phyloP scores from a whole-genome alignment of 2,797 vertebrate genomes.

The Acanthis flammea region DNA sequence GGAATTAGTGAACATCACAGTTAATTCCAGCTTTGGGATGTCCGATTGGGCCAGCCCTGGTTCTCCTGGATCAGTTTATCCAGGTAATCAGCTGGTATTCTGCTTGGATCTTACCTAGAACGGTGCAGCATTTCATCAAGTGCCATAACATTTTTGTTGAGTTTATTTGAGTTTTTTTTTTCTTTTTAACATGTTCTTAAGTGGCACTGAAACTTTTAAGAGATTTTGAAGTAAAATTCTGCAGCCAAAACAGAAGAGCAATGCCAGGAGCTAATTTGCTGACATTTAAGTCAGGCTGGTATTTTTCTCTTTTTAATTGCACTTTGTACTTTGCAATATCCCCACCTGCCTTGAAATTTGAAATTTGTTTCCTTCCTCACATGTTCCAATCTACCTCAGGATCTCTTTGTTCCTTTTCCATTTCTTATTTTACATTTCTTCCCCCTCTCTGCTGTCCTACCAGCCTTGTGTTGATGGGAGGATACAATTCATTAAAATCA shows the following conservation, averaged over 20 bases:
- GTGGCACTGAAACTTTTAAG: neutral
- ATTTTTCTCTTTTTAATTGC: neutral
- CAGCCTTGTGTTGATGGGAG: neutral
- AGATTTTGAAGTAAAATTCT: neutral
- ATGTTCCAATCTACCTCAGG: neutral
- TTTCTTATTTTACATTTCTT: neutral
- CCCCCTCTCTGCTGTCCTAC: neutral
- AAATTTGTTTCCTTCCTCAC: neutral
- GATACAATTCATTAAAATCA: neutral
- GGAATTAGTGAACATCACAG: accelerated
- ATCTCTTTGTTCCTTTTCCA: neutral
- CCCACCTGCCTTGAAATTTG: neutral
- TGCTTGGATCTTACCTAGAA: neutral
- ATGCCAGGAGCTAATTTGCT: neutral
- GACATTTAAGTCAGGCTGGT: neutral
- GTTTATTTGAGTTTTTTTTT: neutral
- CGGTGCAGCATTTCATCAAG: accelerated
- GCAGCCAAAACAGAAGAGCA: neutral
- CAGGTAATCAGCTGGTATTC: neutral
- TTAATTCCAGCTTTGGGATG: neutral
- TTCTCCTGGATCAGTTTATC: neutral
- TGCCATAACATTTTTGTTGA: accelerated
- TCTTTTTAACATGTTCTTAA: neutral
- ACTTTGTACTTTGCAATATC: neutral
- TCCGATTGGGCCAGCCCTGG: accelerated